phyloP scores from a whole-genome alignment of 2,113 vertebrate genomes.

The Paradoxurus hermaphroditus region DNA sequence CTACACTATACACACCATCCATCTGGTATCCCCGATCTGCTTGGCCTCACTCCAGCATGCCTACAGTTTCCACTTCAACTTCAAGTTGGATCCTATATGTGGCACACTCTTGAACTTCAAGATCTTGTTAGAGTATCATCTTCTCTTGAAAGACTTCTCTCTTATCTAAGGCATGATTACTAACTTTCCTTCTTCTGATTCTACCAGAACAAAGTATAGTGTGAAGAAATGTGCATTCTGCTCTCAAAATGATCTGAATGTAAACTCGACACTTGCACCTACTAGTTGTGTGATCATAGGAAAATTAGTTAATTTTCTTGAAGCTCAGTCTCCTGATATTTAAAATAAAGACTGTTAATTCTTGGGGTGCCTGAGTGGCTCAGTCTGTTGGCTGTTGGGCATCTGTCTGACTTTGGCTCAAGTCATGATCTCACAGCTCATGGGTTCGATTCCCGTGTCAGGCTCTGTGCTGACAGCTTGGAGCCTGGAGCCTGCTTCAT shows the following conservation, averaged over 20 bases:
- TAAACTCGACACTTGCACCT: not conserved
- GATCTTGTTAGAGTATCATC: not conserved
- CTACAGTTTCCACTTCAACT: not conserved
- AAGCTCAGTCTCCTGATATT: not conserved
- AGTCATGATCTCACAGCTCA: too few species aligned
- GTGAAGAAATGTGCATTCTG: not conserved
- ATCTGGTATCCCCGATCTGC: not conserved
- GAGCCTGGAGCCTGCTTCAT: too few species aligned
- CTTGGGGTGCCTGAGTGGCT: too few species aligned
- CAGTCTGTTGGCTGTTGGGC: too few species aligned
- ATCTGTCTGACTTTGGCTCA: too few species aligned
- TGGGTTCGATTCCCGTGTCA: too few species aligned
- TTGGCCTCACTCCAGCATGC: not conserved
- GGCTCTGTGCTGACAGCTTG: too few species aligned
- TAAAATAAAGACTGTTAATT: not conserved
- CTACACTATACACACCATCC: not conserved
- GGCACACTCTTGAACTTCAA: not conserved
- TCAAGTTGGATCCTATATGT: not conserved
- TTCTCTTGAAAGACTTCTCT: not conserved
- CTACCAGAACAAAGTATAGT: not conserved
- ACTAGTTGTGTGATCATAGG: not conserved
- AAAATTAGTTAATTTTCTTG: not conserved
- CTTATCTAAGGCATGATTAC: not conserved
- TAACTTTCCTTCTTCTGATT: not conserved
- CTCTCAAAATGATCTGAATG: not conserved